Evolutionary conservation across 92 coral and sea anemone genomes (phyloP), one percentile per base, ranked within the genome.

Genomic region (Epizoanthus ramosus): DNA sequence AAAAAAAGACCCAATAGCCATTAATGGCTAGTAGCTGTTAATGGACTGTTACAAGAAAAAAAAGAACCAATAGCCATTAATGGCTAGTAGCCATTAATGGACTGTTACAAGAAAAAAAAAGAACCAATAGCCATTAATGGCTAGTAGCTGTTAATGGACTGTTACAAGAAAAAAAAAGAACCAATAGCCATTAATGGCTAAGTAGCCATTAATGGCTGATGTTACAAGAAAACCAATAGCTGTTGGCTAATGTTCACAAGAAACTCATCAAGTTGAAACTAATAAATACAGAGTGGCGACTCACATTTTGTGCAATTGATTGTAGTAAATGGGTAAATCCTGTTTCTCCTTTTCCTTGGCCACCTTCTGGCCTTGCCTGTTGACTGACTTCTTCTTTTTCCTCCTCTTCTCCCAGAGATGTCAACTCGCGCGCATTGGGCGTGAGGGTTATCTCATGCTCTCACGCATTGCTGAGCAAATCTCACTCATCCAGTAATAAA

Each of bases 221-320:
- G 13, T 4, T 19, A 22, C 2, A 22, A 63, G 5, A 22, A 63
- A 60, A 0, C 28, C 24, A n/a, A 8, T 6, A 61, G 21, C n/a
- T n/a, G n/a, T n/a, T 2, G 9, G 13, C 9, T 16, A 3, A 57
- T 1, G 28, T 0, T 21, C 1, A 22, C 13, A 63, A 63, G 31
- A 63, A 57, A 14, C n/a, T 16, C 3, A 14, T 3, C n/a, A 57
- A 57, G 16, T 15, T 16, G 7, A 57, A 17, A 57, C 7, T 17
- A 17, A 63, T 24, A 22, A 61, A 61, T 59, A 59, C 25, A 22
- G 66, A 61, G 66, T 61, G 66, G 66, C 66, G 66, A 61, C 66
- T 61, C 66, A 22, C 31, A 18, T 61, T 61, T 61, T 6, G 10
- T 45, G 13, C 53, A 45, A 45, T 45, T 45, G 53, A 7, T 45